phyloP scores from a whole-genome alignment of 2,888 invertebrate genomes.

The Chironomus tentans region DNA sequence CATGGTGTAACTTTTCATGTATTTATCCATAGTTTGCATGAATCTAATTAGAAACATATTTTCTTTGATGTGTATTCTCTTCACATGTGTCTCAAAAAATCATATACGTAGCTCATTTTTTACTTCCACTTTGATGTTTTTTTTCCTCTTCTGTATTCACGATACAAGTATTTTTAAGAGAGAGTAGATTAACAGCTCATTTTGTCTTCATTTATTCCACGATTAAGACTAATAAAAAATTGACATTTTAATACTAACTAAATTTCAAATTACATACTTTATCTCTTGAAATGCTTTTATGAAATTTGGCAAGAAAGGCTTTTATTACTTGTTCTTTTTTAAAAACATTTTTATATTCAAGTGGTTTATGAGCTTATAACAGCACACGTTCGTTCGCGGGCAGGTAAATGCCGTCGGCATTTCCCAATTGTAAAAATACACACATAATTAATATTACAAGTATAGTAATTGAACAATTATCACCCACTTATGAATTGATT shows the following conservation, averaged over 20 bases:
- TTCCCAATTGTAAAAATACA: neutral
- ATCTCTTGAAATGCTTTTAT: too few relatives aligned
- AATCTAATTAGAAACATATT: neutral
- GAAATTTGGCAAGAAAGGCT: too few relatives aligned
- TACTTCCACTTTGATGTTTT: neutral
- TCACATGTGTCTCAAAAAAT: neutral
- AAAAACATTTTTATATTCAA: neutral
- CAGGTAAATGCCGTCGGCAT: conserved; percentile 16
- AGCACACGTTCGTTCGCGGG: neutral
- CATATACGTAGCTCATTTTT: neutral
- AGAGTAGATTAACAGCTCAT: too few relatives aligned
- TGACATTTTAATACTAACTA: too few relatives aligned
- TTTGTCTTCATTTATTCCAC: too few relatives aligned
- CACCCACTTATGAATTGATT: conserved; percentile 17
- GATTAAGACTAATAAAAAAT: too few relatives aligned
- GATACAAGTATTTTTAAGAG: too few relatives aligned
- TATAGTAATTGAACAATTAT: conserved; percentile 18
- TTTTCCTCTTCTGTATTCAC: too few relatives aligned
- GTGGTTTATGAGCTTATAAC: conserved; percentile 10
- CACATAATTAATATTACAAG: conserved; percentile 1
- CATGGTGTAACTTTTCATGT: neutral
- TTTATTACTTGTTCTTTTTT: too few relatives aligned
- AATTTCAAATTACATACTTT: too few relatives aligned
- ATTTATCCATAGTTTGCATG: neutral
- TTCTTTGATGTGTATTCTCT: neutral